Conservation (phyloP, 2,888 invertebrate genomes). For the Rhagonycha fulva region DNA sequence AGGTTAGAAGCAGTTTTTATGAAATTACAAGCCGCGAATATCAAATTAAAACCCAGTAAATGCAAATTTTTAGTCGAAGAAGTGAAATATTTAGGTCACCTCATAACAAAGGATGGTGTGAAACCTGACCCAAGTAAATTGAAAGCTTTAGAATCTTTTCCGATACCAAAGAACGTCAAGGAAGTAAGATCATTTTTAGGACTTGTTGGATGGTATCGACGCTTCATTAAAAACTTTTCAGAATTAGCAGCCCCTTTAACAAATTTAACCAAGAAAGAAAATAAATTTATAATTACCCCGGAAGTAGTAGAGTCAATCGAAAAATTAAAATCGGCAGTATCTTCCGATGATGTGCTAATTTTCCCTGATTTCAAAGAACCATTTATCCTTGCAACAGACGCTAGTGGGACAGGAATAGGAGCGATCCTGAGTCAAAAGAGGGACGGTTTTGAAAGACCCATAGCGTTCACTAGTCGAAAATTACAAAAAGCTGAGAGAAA, state of each 20-base stretch:
- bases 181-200: slow-evolving; percentile 16
- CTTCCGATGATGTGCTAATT: background rate
- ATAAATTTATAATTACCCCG: no score
- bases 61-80: background rate
- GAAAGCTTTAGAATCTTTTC: slow-evolving; percentile 5
- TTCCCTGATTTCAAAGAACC: slow-evolving; percentile 33
- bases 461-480: background rate
- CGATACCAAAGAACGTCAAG: slow-evolving; percentile 9
- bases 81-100: slow-evolving; percentile 10
- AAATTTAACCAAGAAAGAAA: no score
- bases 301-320: no score
- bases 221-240: no score
- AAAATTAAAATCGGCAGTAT: no score
- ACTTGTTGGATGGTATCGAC: background rate
- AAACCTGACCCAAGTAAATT: slow-evolving; percentile 26
- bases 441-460: slow-evolving; percentile 5
- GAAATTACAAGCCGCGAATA: slow-evolving; percentile 19
- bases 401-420: slow-evolving; percentile 30
- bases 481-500: background rate
- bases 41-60: slow-evolving; percentile 31
- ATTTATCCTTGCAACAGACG: slow-evolving; percentile 45
- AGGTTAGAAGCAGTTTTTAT: slow-evolving; percentile 28
- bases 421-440: background rate
- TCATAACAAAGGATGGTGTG: slow-evolving; percentile 28
- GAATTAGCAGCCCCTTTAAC: no score